Conservation (phyloP, 2,797 vertebrate genomes). For the Rhincodon typus region DNA sequence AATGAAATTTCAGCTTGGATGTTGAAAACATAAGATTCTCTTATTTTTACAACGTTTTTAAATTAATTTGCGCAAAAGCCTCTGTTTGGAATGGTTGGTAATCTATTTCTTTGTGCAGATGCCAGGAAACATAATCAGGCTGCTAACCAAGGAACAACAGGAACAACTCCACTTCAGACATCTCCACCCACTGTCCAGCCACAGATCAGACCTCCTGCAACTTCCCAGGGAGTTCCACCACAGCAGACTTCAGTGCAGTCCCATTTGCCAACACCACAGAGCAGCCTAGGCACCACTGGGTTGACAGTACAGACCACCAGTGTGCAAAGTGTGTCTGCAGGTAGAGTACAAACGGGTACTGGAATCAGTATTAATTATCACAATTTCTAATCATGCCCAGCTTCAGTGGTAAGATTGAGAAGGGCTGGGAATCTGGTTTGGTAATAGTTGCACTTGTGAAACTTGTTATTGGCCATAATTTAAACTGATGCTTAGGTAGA, state of each 20-base stretch:
- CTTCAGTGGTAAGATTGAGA: not conserved
- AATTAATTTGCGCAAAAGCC: not conserved
- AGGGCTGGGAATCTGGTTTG: not conserved
- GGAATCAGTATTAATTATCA: not conserved
- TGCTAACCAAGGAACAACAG: constrained; percentile 45
- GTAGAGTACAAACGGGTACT: constrained; percentile 9
- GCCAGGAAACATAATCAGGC: constrained; percentile 54
- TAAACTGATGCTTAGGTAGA: not conserved
- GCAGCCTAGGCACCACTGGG: not conserved
- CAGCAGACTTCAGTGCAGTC: constrained; percentile 43
- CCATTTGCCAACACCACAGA: not conserved
- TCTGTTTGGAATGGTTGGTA: not conserved
- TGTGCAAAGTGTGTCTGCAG: constrained; percentile 7
- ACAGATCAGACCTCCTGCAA: constrained; percentile 51
- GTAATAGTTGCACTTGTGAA: not conserved
- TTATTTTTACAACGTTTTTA: not conserved
- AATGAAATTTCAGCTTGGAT: not conserved
- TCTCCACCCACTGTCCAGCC: constrained; percentile 45
- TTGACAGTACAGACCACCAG: not conserved
- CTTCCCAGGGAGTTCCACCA: constrained; percentile 50
- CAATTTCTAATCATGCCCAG: not conserved
- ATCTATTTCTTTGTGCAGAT: constrained; percentile 46
- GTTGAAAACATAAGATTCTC: not conserved
- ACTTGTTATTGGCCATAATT: not conserved
- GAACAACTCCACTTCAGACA: constrained; percentile 38